Evolutionary conservation across 1,140 invertebrate genomes (phyloP), one percentile per base, ranked within the genome.

Genomic region (Zaprionus lachaisei): DNA sequence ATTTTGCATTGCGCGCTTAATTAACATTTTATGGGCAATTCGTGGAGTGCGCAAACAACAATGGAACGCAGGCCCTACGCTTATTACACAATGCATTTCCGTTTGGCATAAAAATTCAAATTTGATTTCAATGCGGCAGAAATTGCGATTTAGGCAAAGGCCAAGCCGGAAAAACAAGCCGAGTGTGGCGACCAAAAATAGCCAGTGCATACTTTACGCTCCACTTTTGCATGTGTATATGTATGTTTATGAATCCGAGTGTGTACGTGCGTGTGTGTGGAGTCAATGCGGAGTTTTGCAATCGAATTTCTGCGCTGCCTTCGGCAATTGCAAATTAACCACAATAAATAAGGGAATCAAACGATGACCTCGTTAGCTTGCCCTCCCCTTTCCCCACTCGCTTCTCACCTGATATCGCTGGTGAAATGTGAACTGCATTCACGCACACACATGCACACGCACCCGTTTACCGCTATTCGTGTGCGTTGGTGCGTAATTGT

Each of bases 121-220:
- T 90, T 90, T 85, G 72, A 90, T 90, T 90, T 80, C 85, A 85
- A 91, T 90, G 85, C 85, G 82, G 85, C 86, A 90, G 79, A 80
- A 91, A 80, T 51, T 72, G 66, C 58, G 72, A 91, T 82, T 89
- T 82, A 79, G 85, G 79, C 81, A 90, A 91, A 82, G 82, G 86
- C 77, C 84, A 82, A 79, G 81, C 77, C 41, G 7, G 41, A 47
- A 47, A 47, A 47, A n/a, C 41, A 7, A 9, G 41, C n/a, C 41
- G 41, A 47, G 38, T 41, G 38, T 41, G 38, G 14, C 15, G 72
- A 82, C 51, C 51, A 68, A 72, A 86, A 86, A 83, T 83, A 83
- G 80, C 67, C 63, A 62, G 34, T 22, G 44, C 37, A 54, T 28
- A 65, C n/a, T 31, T 38, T 12, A 69, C 51, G 51, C 47, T 22